These are phyloP conservation scores for Synergus umbraculus DNA, from an alignment of 2,888 invertebrate species.

Conservation along the genomic window DNA sequence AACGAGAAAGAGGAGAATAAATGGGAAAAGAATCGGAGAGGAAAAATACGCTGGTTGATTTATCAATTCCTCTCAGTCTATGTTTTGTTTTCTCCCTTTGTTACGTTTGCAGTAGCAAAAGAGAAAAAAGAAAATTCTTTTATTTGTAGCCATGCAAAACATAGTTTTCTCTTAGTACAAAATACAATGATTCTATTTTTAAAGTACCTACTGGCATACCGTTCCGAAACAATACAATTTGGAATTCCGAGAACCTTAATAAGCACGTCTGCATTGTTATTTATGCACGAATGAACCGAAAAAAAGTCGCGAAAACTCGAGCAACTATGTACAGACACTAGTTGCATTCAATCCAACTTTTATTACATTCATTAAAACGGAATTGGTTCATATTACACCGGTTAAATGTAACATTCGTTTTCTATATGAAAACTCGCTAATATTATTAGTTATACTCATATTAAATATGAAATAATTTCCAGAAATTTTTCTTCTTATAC, in stretches of 20 bases:
- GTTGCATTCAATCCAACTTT: conserved; percentile 12
- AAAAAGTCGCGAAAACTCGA: conserved; percentile 3
- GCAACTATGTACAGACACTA: conserved; percentile 10
- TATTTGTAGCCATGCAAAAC: conserved; percentile 7
- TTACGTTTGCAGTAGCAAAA: conserved; percentile 9
- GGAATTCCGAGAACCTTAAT: conserved; percentile 19
- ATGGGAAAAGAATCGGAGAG: conserved; percentile 38
- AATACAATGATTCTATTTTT: conserved; percentile 25
- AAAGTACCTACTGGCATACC: background rate
- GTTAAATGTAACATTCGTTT: background rate
- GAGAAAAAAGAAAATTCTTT: conserved; percentile 2
- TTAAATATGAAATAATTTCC: background rate
- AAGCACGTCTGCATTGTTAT: conserved; percentile 15
- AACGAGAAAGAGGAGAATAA: conserved; percentile 29
- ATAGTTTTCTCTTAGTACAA: conserved; percentile 7
- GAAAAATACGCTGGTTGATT: conserved; percentile 38
- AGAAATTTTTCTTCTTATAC: background rate
- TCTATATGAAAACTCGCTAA: background rate
- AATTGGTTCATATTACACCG: background rate
- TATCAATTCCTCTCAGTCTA: conserved; percentile 30
- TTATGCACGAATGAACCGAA: conserved; percentile 15
- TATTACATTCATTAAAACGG: background rate
- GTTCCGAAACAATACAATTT: conserved; percentile 23
- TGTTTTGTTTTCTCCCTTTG: conserved; percentile 31
- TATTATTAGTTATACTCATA: background rate